phyloP scores from a whole-genome alignment of 1,140 invertebrate species.

The Euglossa dilemma region DNA sequence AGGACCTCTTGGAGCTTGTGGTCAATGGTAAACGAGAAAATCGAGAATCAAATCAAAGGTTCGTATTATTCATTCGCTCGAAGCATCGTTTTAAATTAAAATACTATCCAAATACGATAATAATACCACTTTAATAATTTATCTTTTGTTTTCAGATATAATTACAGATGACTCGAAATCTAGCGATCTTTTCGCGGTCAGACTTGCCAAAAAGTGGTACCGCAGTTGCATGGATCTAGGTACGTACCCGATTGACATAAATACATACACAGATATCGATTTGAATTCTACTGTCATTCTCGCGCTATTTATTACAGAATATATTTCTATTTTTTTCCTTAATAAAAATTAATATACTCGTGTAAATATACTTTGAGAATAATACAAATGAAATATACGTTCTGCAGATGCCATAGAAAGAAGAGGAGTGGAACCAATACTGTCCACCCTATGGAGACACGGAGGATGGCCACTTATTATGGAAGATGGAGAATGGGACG shows the following conservation, averaged over 20 bases:
- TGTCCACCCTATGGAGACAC: slow-evolving; percentile 54
- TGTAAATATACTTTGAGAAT: background rate
- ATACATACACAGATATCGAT: background rate
- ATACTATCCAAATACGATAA: background rate
- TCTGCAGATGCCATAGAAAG: slow-evolving; percentile 47
- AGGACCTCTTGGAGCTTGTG: slow-evolving; percentile 21
- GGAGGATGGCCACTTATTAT: slow-evolving; percentile 72
- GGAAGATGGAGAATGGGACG: slow-evolving; percentile 63
- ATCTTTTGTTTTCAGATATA: slow-evolving; percentile 41
- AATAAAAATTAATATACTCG: background rate
- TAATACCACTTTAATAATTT: background rate
- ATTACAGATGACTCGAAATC: slow-evolving; percentile 25
- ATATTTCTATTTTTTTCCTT: no score
- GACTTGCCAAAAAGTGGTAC: slow-evolving; percentile 65
- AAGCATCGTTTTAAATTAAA: no score
- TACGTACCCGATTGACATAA: background rate
- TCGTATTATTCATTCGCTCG: no score
- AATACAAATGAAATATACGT: background rate
- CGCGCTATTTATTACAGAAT: no score
- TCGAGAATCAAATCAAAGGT: slow-evolving; percentile 14
- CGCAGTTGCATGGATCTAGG: slow-evolving; percentile 58
- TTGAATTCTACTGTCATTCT: no score
- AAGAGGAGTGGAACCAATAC: slow-evolving; percentile 52
- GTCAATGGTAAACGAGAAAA: background rate
- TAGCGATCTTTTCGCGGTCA: slow-evolving; percentile 51